Evolutionary conservation across 2,113 vertebrate genomes (phyloP).

Genomic region (Gnathonemus echidnorhynchus): DNA sequence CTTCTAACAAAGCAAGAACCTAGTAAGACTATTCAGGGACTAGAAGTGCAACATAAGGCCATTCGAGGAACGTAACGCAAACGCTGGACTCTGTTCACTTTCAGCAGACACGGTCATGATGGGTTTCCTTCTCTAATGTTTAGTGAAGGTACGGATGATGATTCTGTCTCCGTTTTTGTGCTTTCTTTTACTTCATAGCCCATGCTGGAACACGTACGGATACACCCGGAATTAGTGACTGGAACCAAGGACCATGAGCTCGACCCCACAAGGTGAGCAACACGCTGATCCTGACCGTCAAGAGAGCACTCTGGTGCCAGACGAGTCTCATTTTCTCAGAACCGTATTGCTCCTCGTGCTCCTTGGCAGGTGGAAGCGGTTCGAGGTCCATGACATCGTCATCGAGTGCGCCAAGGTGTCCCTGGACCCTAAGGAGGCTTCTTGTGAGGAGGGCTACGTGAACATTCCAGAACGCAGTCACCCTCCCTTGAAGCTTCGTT

Average conservation of each 20-base stretch:
- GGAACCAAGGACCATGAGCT: slow-evolving; percentile 95
- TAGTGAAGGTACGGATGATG: background rate
- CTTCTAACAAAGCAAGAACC: background rate
- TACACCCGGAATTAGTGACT: slow-evolving; percentile 92
- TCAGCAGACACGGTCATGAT: background rate
- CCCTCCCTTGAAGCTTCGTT: slow-evolving; percentile 47
- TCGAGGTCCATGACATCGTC: slow-evolving; percentile 92
- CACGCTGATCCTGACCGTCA: background rate
- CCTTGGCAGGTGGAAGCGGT: slow-evolving; percentile 79
- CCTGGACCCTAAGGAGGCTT: slow-evolving; percentile 89
- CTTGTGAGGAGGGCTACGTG: slow-evolving; percentile 79
- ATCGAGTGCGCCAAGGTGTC: slow-evolving; percentile 96
- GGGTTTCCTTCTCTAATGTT: background rate
- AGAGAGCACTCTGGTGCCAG: background rate
- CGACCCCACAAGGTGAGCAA: slow-evolving; percentile 81
- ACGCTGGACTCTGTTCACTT: background rate
- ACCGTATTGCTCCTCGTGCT: background rate
- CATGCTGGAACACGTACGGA: slow-evolving; percentile 91
- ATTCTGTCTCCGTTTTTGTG: background rate
- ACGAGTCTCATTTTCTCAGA: background rate
- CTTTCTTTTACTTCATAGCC: slow-evolving; percentile 57
- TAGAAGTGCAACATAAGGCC: background rate
- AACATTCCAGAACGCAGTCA: slow-evolving; percentile 62
- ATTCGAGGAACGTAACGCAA: background rate
- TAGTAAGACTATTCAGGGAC: background rate